Evolutionary conservation across 2,888 invertebrate species (phyloP).

Genomic region (Auanema freiburgensis): DNA sequence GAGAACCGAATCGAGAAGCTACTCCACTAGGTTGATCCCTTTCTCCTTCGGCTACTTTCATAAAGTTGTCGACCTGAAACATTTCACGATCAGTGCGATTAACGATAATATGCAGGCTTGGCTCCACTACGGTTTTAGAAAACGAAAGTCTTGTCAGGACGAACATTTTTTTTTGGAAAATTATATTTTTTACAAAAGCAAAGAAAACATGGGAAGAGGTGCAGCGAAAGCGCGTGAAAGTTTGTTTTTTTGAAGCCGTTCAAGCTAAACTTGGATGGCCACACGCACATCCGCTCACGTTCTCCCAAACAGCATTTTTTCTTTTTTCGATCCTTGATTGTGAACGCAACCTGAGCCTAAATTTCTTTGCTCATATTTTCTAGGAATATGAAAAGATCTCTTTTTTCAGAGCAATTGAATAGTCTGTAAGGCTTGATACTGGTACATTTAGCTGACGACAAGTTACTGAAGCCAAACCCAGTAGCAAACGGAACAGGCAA

Average conservation of each 20-base stretch:
- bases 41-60: constrained; percentile 43
- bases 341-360: constrained; percentile 53
- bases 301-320: constrained; percentile 2
- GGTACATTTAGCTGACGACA: background rate
- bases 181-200: constrained; percentile 1
- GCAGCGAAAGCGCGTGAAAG: no score
- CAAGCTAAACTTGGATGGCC: background rate
- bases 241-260: no score
- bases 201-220: no score
- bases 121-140: background rate
- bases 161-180: background rate
- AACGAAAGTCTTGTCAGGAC: background rate
- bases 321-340: constrained; percentile 9
- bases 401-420: no score
- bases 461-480: background rate
- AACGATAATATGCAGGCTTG: background rate
- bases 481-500: constrained; percentile 5
- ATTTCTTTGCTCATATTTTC: constrained; percentile 2
- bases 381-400: background rate
- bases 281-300: background rate
- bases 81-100: background rate
- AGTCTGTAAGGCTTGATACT: background rate
- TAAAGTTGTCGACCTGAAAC: constrained; percentile 59
- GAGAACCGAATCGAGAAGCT: no score
- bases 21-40: background rate